These are phyloP conservation scores for Clusia tigrina DNA, from an alignment of 2,888 invertebrate genomes.

Conservation along the genomic window DNA sequence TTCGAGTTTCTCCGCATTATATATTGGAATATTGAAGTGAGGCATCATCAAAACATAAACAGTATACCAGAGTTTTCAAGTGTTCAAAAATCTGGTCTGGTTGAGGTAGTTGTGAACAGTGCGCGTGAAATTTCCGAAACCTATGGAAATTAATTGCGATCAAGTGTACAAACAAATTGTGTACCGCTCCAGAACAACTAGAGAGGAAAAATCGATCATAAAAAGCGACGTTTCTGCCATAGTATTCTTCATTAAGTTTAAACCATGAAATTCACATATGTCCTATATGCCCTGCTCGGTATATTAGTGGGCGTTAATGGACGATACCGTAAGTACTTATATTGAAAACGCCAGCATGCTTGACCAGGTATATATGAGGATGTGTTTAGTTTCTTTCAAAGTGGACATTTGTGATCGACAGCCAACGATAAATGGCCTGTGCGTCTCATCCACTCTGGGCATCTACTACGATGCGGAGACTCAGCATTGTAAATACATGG, in stretches of 20 bases:
- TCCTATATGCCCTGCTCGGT: not conserved
- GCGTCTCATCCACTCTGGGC: constrained; percentile 54
- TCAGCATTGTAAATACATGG: constrained; percentile 55
- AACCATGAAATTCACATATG: not conserved
- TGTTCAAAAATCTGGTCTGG: no score
- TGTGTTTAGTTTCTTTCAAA: no score
- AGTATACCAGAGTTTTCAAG: no score
- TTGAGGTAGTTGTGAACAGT: no score
- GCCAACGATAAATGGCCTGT: constrained; percentile 55
- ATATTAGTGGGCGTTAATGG: not conserved
- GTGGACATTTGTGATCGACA: constrained; percentile 55
- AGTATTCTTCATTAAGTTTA: no score
- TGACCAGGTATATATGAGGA: no score
- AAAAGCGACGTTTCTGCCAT: no score
- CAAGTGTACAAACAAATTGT: not conserved
- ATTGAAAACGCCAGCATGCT: no score
- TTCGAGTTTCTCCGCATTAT: no score
- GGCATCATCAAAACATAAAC: no score
- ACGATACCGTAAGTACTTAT: constrained; percentile 1
- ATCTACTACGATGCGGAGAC: constrained; percentile 58
- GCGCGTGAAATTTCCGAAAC: no score
- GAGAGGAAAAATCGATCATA: not conserved
- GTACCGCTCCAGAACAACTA: not conserved
- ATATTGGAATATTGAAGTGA: no score
- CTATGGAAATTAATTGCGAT: not conserved